Conservation (phyloP, 2,888 invertebrate genomes). For the Leptothorax acervorum region DNA sequence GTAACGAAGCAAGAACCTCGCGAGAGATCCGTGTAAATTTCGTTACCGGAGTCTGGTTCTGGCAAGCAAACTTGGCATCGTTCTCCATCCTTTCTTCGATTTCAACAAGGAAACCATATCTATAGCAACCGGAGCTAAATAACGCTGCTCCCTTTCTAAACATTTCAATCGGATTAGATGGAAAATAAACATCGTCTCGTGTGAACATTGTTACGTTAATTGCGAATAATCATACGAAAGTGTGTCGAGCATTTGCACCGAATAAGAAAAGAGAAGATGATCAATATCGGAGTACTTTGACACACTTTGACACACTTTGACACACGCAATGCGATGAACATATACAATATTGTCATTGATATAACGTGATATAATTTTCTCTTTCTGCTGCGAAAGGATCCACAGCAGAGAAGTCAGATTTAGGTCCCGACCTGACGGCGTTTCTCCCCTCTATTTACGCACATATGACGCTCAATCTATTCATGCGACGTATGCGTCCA, state of each 20-base stretch:
- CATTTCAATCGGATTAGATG: constrained; percentile 7
- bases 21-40: constrained; percentile 66
- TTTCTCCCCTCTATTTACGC: no score
- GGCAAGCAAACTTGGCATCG: constrained; percentile 63
- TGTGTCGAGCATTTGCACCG: background rate
- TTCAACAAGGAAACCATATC: constrained; percentile 1
- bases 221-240: background rate
- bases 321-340: background rate
- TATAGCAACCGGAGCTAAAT: constrained; percentile 13
- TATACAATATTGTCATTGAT: background rate
- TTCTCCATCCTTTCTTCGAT: constrained; percentile 43
- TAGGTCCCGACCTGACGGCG: no score
- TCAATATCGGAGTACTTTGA: background rate
- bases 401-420: no score
- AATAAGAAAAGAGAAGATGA: background rate
- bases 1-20: constrained; percentile 67
- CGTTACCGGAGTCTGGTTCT: constrained; percentile 57
- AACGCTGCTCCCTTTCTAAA: background rate
- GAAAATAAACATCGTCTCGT: constrained; percentile 17
- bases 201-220: background rate
- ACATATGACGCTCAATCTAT: no score
- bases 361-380: constrained; percentile 1
- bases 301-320: background rate
- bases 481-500: no score
- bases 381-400: no score